A percentile compares a stretch with the other conserved stretches of the same genome.
phyloP scores from a whole-genome alignment of 2,888 invertebrate genomes.

The Diadromus collaris region DNA sequence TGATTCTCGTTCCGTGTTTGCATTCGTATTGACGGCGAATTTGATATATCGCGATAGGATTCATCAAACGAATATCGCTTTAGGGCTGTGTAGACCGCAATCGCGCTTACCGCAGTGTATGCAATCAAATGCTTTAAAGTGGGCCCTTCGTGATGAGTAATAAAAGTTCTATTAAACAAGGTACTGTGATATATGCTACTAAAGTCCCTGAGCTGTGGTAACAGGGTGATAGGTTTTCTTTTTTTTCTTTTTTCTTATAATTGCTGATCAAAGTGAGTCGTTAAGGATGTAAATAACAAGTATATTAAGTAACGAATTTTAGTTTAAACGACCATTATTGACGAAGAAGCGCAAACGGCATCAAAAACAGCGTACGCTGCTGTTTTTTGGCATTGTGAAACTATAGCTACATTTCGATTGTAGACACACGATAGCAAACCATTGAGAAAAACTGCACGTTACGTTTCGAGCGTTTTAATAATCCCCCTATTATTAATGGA shows the following conservation, averaged over 20 bases:
- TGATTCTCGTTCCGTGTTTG: conserved; percentile 27
- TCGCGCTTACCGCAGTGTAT: neutral
- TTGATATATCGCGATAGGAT: conserved; percentile 1
- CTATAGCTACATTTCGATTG: conserved; percentile 5
- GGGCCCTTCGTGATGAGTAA: conserved; percentile 38
- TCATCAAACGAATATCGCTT: conserved; percentile 39
- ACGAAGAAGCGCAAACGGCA: neutral
- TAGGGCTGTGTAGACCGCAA: conserved; percentile 6
- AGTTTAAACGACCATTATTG: conserved; percentile 11
- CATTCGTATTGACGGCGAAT: conserved; percentile 1
- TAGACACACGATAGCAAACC: neutral
- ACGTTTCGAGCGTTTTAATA: conserved; percentile 18
- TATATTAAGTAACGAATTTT: conserved; percentile 34
- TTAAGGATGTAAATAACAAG: conserved; percentile 47
- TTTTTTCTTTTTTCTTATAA: conserved; percentile 21
- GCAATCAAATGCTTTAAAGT: conserved; percentile 39
- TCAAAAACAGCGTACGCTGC: neutral
- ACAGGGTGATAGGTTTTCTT: conserved; percentile 50
- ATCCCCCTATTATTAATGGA: conserved; percentile 1
- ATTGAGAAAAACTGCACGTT: neutral
- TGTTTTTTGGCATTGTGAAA: conserved; percentile 11
- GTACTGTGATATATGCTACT: conserved; percentile 79
- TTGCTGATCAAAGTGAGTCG: conserved; percentile 22
- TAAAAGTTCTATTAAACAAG: conserved; percentile 66
- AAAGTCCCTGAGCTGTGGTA: conserved; percentile 70